phyloP scores from a whole-genome alignment of 2,113 vertebrate species.

The Cettia cetti region DNA sequence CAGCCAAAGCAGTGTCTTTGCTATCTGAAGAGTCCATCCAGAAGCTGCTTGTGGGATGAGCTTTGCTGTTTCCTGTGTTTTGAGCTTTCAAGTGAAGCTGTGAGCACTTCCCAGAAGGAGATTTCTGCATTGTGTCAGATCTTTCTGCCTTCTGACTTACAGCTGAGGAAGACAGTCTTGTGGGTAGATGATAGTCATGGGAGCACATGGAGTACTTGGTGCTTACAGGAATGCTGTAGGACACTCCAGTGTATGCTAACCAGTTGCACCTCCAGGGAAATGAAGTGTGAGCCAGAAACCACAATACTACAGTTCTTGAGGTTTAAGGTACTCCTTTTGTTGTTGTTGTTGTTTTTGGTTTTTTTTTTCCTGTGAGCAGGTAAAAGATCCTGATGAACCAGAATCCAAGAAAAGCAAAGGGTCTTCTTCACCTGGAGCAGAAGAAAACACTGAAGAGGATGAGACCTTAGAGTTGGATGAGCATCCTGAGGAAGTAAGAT shows the following conservation, averaged over 20 bases:
- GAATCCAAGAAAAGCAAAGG: conserved; percentile 83
- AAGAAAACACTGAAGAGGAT: conserved; percentile 50
- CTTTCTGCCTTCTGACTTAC: not conserved
- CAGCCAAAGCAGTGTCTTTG: not conserved
- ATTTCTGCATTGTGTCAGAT: not conserved
- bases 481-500: conserved; percentile 80
- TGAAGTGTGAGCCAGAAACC: not conserved
- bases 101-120: not conserved
- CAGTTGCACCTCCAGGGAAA: not conserved
- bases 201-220: not conserved
- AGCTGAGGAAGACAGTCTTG: not conserved
- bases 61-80: not conserved
- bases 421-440: conserved; percentile 31
- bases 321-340: not conserved
- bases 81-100: not conserved
- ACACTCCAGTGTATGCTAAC: not conserved
- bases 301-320: not conserved
- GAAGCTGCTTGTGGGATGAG: not conserved
- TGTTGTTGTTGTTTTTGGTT: not conserved
- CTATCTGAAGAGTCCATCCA: not conserved
- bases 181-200: not conserved
- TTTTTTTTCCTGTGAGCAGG: conserved; percentile 56
- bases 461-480: conserved; percentile 68
- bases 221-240: not conserved
- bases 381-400: conserved; percentile 81